Base-by-base conservation (phyloP, 2,113 vertebrate species). In the Siniperca knerii region DNA sequence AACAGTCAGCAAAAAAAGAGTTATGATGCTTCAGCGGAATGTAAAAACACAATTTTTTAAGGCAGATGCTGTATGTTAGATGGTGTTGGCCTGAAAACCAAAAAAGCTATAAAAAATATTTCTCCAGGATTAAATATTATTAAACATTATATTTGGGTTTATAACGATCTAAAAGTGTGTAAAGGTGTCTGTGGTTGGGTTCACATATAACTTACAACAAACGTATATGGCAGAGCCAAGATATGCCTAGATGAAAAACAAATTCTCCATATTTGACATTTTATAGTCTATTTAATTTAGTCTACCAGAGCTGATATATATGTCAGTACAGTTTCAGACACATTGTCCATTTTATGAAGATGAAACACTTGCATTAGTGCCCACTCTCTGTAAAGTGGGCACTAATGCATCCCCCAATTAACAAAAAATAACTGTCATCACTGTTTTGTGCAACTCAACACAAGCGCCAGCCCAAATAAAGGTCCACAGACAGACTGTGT, bases 361-460 rank as follows among this genome's bases (percentile, higher is more conserved):
- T 68, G 20, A 58, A 42, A 8, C 67, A 66, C 7, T 37, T 57
- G 20, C 9, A 74, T 18, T 18, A 29, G 10, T 44, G 60, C 69
- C 62, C 61, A 74, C 44, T 82, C 13, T 46, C 16, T 50, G 37
- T 42, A 25, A 60, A 57, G 50, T 68, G 61, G 66, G 25, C 25
- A 72, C 52, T 23, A 15, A 37, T 66, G 21, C 23, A n/a, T 7
- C n/a, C 12, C 21, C 18, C 58, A 74, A 57, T 62, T 11, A 33
- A 25, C 33, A 71, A 29, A 33, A 61, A 54, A 62, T 48, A 42
- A 65, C 35, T 46, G 11, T 25, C 16, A 50, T 2, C 46, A 23
- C 16, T 46, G 65, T 48, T 80, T 25, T 62, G 0, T 75, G 12
- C 48, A 2, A 61, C 33, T 65, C 4, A 65, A 55, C 50, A 77